Evolutionary conservation across 2,888 invertebrate species (phyloP).

Genomic region (Euproctis similis): DNA sequence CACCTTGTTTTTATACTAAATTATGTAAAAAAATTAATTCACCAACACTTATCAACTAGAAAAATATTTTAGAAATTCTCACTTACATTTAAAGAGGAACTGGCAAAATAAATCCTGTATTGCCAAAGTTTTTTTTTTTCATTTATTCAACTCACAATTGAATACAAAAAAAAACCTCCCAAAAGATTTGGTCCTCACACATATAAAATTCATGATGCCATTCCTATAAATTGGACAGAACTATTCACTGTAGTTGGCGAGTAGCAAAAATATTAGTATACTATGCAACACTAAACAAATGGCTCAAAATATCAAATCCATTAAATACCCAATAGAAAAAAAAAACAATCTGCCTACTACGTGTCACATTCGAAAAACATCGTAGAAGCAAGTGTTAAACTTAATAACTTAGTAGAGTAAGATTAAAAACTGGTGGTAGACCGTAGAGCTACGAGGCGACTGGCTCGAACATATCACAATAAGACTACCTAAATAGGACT

Average conservation of each 20-base stretch:
- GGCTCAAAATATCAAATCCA: conserved; percentile 67
- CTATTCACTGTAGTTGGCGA: conserved; percentile 50
- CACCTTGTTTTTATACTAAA: conserved; percentile 42
- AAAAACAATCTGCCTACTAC: conserved; percentile 38
- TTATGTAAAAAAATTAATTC: conserved; percentile 60
- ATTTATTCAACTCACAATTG: conserved; percentile 37
- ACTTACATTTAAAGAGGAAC: conserved; percentile 74
- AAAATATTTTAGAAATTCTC: conserved; percentile 75
- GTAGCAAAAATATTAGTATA: conserved; percentile 72
- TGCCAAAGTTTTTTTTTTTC: conserved; percentile 26
- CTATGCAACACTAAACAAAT: conserved; percentile 64
- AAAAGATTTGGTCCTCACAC: conserved; percentile 63
- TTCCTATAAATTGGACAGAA: conserved; percentile 68
- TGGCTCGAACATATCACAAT: conserved; percentile 54
- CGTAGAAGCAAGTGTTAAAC: conserved; percentile 61
- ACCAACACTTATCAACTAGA: conserved; percentile 69
- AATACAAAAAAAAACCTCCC: conserved; percentile 52
- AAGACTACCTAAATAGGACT: conserved; percentile 39
- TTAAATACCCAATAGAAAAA: conserved; percentile 66
- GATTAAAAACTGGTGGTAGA: conserved; percentile 52
- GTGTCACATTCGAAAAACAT: conserved; percentile 53
- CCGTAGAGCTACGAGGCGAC: conserved; percentile 26
- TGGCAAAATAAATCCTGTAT: conserved; percentile 75
- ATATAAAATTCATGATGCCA: conserved; percentile 67
- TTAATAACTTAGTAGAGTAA: conserved; percentile 58